Evolutionary conservation across 2,888 invertebrate genomes (phyloP), one percentile per base, ranked within the genome.

Genomic region (Nowickia ferox): DNA sequence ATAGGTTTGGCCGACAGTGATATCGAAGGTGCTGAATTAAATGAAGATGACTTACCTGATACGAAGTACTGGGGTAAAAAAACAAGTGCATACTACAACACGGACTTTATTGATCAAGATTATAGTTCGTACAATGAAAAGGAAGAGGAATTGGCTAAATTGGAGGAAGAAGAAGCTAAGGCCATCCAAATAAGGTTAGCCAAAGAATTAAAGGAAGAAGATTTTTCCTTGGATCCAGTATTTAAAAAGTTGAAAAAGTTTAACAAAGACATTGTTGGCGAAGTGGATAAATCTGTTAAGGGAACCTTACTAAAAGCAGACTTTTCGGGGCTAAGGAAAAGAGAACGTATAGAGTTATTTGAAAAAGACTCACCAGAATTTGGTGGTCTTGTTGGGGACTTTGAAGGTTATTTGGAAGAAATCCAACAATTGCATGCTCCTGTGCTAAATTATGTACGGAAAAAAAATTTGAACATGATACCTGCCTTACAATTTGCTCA

Each of bases 331-430:
- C 93, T 98, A 89, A 95, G 96, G 15, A 95, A 95, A 89, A 94
- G 96, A 77, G 96, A 98, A 91, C 97, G 97, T 89, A 90, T 96
- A 75, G 95, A 96, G 89, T 92, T 98, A 74, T 93, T 98, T 87
- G 94, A 96, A 90, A 96, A 97, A 90, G 97, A 98, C 92, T 97
- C 97, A 68, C 98, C 98, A 2, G 98, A 98, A 93, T 96, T 98
- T 91, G 91, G 95, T 76, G 95, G 95, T 6, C 93, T 98, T 13
- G 94, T 97, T 71, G 94, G 95, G 85, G 97, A 98, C 92, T 97
- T 96, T 90, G 95, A 96, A 94, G 94, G 95, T 91, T 95, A 94
- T 90, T 88, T 97, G 90, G 93, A 92, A 11, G 95, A 96, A 89
- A 95, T 95, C 17, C 95, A 95, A 90, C 94, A 95, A 87, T 93